Base-by-base conservation (phyloP, 2,113 vertebrate genomes). In the Arothron firmamentum region DNA sequence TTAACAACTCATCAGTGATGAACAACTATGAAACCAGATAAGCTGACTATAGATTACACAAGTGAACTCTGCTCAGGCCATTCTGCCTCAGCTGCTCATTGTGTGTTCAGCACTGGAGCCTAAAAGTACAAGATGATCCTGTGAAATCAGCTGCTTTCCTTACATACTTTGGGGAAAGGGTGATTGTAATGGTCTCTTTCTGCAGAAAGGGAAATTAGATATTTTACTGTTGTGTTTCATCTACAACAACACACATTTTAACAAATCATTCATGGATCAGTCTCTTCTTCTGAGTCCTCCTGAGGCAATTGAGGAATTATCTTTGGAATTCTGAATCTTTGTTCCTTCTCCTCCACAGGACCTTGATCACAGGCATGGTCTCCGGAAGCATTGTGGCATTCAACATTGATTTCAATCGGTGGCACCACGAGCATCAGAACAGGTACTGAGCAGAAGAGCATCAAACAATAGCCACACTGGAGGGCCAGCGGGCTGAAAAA, bases 321-420 rank as follows among this genome's bases (percentile, higher is more conserved):
- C 3, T 47, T 8, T 47, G 16, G 5, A 15, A 46, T 46, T 46
- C 45, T 0, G 16, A 17, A 47, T n/a, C 10, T 43, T 56, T 54
- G 20, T 54, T 38, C 34, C 34, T 14, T 41, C 52, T 3, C 17
- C 54, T 48, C 49, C 25, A 23, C 83, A 99, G 96, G 93, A 99
- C 96, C 57, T 89, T 99, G 87, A 94, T 98, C 85, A 99, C 95
- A 1, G 96, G 96, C 83, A 99, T 99, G 96, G 95, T 95, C 53
- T 99, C 96, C 58, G 96, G 96, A 72, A 99, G 96, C 84, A 97
- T 98, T 5, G 96, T 99, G 88, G 96, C 96, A 77, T 98, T 99
- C 86, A 98, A 99, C 88, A 98, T 99, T 76, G 96, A 99, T 90
- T 98, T 99, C 90, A 99, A 98, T 86, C 93, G 96, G 69, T 99